Percentiles rank a stretch among this genome's conserved stretches.
These are phyloP conservation scores for Drosophila differens DNA, from an alignment of 2,888 invertebrate genomes.

Conservation along the genomic window DNA sequence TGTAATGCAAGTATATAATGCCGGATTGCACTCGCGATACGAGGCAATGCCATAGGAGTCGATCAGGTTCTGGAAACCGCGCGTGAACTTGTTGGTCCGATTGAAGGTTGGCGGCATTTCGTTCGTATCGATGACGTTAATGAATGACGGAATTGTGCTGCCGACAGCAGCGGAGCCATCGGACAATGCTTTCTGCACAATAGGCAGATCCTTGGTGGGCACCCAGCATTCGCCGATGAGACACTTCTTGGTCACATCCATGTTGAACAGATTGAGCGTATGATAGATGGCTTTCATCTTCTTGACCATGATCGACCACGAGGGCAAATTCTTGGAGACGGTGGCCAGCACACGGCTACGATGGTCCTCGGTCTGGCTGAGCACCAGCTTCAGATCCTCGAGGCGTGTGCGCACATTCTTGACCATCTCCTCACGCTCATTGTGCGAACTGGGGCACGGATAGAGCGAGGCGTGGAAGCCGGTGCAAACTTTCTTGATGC, in stretches of 20 bases:
- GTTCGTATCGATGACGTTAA: conserved; percentile 94
- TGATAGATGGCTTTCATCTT: conserved; percentile 98
- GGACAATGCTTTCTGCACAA: conserved; percentile 92
- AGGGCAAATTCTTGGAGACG: conserved; percentile 93
- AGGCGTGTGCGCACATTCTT: conserved; percentile 93
- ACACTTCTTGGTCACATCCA: conserved; percentile 96
- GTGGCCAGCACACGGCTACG: conserved; percentile 93
- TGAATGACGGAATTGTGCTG: conserved; percentile 96
- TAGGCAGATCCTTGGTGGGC: conserved; percentile 90
- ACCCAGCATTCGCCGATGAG: conserved; percentile 97
- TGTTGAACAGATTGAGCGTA: conserved; percentile 96
- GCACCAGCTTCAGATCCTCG: conserved; percentile 92
- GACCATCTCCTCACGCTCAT: conserved; percentile 93
- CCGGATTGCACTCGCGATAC: conserved; percentile 97
- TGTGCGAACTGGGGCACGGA: conserved; percentile 93
- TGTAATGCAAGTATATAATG: conserved; percentile 94
- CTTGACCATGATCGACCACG: conserved; percentile 93
- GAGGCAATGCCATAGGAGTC: conserved; percentile 97
- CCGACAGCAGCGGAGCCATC: conserved; percentile 95
- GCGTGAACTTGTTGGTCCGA: conserved; percentile 96
- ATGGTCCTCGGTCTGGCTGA: conserved; percentile 94
- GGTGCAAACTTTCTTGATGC: conserved; percentile 95
- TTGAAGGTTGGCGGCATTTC: conserved; percentile 97
- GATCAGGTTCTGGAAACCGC: conserved; percentile 96
- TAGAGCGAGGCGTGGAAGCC: conserved; percentile 95